These are phyloP conservation scores for Cyclophora punctaria DNA, from an alignment of 2,888 invertebrate species.

Conservation along the genomic window DNA sequence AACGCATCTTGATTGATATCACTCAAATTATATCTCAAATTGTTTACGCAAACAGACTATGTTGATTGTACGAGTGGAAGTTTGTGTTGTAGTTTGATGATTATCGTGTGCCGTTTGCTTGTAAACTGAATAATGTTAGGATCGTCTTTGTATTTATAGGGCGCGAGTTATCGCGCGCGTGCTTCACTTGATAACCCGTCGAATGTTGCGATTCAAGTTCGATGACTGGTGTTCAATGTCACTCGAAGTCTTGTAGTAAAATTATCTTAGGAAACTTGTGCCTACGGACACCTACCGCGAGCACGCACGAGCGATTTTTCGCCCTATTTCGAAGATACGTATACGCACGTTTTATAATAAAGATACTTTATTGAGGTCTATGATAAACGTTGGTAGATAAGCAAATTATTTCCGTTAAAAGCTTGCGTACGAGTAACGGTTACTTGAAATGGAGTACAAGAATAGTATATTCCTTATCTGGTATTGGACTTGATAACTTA, in stretches of 20 bases:
- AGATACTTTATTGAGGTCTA: no score
- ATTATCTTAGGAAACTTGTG: constrained; percentile 47
- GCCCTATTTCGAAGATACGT: no score
- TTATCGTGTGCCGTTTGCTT: constrained; percentile 39
- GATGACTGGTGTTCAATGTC: constrained; percentile 70
- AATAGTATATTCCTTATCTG: no score
- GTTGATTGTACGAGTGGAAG: constrained; percentile 1
- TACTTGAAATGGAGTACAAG: no score
- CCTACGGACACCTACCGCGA: no score
- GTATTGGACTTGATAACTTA: no score
- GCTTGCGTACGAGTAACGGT: no score
- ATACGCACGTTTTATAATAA: no score
- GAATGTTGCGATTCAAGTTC: constrained; percentile 55
- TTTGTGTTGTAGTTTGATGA: constrained; percentile 18
- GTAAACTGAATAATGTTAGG: constrained; percentile 45
- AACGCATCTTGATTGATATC: constrained; percentile 42
- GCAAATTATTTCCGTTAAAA: no score
- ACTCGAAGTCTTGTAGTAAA: constrained; percentile 57
- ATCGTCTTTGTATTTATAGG: constrained; percentile 45
- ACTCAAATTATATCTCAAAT: constrained; percentile 2
- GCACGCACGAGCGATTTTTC: no score
- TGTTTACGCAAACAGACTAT: background rate
- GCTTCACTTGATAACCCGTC: constrained; percentile 53
- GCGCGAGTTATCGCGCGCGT: constrained; percentile 63
- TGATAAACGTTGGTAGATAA: background rate